Base-by-base conservation (phyloP, 1,140 invertebrate species). In the Heliconius hewitsoni region DNA sequence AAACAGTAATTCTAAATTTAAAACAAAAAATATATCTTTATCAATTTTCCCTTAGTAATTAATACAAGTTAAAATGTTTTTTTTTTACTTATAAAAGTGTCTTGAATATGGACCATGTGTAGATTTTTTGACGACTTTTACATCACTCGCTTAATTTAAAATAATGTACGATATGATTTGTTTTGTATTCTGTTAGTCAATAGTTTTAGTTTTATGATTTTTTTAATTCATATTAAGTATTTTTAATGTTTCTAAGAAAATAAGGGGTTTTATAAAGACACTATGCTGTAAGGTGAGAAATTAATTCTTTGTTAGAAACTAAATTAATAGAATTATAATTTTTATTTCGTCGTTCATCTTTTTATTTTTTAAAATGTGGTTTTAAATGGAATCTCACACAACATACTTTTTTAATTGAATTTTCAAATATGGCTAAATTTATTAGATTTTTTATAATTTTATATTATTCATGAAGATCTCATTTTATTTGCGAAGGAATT, bases 391-490 rank as follows among this genome's bases (percentile, higher is more conserved):
- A 66, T 66, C 60, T 66, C 60, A 30, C 50, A 27, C 3, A 66
- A 13, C 9, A 23, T 60, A 23, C 3, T 66, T 66, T 66, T 66
- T 66, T 30, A 9, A 37, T 77, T 37, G n/a, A 39, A 16, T 50
- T 52, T 52, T 0, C 2, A 46, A 73, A 50, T 52, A 30, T 70
- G 55, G 57, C 30, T n/a, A 37, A 6, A 37, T 13, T 37, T 27
- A 46, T 52, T 70, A 52, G 55, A 74, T 70, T 46, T 66, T 34
- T 60, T 23, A 66, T 70, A 27, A 46, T 60, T 50, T 76, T 71
- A 52, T 72, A 27, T 79, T 75, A 71, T 70, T 74, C 30, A 19
- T 60, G 19, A 57, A 80, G 78, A 80, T 80, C 74, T 80, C 78
- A 80, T 13, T 70, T 76, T 52, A 55, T 79, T 79, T 66, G 55